Evolutionary conservation across 1,140 invertebrate genomes (phyloP), one percentile per base, ranked within the genome.

Genomic region (Leptestheria dahalacensis): DNA sequence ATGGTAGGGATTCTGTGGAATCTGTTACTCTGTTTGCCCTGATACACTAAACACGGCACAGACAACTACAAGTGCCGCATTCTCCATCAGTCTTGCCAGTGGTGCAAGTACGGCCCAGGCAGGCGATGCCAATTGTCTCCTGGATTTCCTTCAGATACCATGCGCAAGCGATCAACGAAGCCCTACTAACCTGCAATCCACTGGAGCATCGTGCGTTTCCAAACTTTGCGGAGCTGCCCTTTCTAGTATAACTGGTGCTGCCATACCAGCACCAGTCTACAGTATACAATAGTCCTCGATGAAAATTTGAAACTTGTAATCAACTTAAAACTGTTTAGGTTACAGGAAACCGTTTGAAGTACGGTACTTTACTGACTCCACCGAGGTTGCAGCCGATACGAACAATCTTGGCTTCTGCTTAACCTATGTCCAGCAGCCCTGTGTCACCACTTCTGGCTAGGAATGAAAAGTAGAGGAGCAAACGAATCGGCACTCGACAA

Each of bases 1-100:
- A 9, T 41, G 6, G 60, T 68, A 69, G 57, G 73, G 72, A 55
- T 73, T 73, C 64, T 74, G 72, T 61, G 69, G 71, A 29, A 73
- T 73, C 28, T 67, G 66, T 49, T 69, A 69, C 61, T 62, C 61
- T n/a, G 61, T 65, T 10, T 66, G 65, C 49, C 12, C 61, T 47
- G 66, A 68, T 46, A 50, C 66, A 21, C 61, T 56, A 2, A 56
- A 56, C 26, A 6, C 50, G 15, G 15, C 50, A n/a, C 50, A 26
- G 29, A 26, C 1, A 18, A 26, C 28, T 25, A 26, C 25, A 9
- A 9, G 12, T 29, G 24, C 4, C 1, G 53, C 20, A 11, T n/a
- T n/a, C n/a, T n/a, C n/a, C n/a, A n/a, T n/a, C n/a, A n/a, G n/a
- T n/a, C n/a, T n/a, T n/a, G n/a, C 50, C 11, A 26, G 24, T 26